These are phyloP conservation scores for Todiramphus chloris DNA, from an alignment of 2,113 vertebrate genomes.

Conservation along the genomic window DNA sequence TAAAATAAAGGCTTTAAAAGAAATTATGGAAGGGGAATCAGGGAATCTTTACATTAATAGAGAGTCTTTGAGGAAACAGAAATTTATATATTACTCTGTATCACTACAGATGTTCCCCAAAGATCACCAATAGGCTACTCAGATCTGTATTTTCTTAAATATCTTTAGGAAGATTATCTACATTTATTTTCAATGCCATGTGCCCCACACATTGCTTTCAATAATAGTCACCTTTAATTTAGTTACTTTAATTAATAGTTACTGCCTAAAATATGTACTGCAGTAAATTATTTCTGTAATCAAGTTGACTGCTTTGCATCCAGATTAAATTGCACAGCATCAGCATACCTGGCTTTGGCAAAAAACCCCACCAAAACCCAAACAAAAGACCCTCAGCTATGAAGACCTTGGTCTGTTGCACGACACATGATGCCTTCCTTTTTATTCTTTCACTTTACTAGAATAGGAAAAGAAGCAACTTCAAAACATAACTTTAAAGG, in stretches of 20 bases:
- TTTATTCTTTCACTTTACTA: neutral
- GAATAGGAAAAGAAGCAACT: neutral
- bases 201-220: neutral
- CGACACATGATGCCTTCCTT: neutral
- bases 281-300: neutral
- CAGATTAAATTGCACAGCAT: neutral
- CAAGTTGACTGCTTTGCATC: neutral
- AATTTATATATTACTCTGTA: neutral
- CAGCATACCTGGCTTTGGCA: neutral
- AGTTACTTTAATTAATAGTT: neutral
- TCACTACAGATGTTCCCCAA: neutral
- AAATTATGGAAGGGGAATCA: neutral
- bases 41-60: neutral
- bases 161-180: neutral
- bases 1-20: conserved; percentile 35
- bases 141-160: neutral
- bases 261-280: neutral
- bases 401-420: neutral
- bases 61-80: neutral
- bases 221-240: neutral
- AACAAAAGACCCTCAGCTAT: neutral
- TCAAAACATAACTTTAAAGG: neutral
- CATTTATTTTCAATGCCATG: neutral
- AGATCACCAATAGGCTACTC: neutral
- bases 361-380: neutral